Evolutionary conservation across 2,888 invertebrate species (phyloP).

Genomic region (Rapana venosa): DNA sequence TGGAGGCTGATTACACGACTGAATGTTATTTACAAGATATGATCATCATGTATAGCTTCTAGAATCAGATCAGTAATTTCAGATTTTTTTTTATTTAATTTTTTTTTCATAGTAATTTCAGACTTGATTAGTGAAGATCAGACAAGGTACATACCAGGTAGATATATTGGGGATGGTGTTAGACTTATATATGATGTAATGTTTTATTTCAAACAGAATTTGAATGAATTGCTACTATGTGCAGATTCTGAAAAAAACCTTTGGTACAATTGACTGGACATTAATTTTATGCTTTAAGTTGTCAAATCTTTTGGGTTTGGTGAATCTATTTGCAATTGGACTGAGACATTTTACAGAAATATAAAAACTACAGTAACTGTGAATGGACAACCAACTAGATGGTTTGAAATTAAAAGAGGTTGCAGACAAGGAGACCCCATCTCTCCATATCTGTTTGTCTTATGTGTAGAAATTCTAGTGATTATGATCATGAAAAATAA

Average conservation of each 20-base stretch:
- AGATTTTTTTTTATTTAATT: no score
- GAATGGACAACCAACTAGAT: background rate
- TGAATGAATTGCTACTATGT: background rate
- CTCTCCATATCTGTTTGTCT: background rate
- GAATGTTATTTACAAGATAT: conserved; percentile 4
- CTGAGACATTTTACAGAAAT: no score
- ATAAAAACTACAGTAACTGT: background rate
- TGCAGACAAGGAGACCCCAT: background rate
- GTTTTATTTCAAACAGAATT: background rate
- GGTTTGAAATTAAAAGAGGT: background rate
- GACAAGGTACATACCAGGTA: no score
- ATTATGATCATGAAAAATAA: background rate
- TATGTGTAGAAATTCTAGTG: background rate
- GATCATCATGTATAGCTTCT: no score
- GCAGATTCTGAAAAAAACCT: background rate
- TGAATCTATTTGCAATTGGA: no score
- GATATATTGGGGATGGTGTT: no score
- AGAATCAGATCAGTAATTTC: no score
- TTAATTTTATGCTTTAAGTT: background rate
- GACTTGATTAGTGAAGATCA: no score
- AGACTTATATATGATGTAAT: background rate
- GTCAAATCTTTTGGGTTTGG: background rate
- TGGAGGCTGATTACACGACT: no score
- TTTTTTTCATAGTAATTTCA: no score
- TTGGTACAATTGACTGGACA: background rate